Evolutionary conservation across 2,113 vertebrate species (phyloP), one percentile per base, ranked within the genome.

Genomic region (Andinoacara biseriatus): DNA sequence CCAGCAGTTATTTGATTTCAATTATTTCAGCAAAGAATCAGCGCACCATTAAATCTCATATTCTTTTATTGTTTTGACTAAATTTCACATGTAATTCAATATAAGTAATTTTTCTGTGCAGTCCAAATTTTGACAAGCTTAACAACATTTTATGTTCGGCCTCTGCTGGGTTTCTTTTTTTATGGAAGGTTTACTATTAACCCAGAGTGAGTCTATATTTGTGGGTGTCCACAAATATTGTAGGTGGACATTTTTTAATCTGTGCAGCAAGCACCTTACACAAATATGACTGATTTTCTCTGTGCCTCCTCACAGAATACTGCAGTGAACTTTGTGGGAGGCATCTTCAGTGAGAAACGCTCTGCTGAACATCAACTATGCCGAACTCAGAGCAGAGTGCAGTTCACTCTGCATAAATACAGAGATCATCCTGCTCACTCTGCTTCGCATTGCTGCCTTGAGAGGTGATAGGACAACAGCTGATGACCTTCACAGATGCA

Each of bases 271-370:
- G 76, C 10, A 79, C 63, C 62, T 78, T 11, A 29, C 58, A 80
- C 74, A 90, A 62, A 82, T 86, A 82, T 83, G 52, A 65, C 38
- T 76, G 76, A 76, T 83, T 89, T 72, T 87, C 63, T 80, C 11
- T 49, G 52, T 38, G 82, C 59, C 33, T 81, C 59, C 49, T 89
- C 17, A 43, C 63, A 83, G 63, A 85, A 75, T 22, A 72, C 86
- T 79, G 84, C 88, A 85, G 88, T 87, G 82, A 89, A 91, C 72
- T 84, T 84, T 75, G 87, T 86, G 86, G 85, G 88, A 81, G 87
- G 86, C 89, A 83, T 86, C 46, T 74, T 90, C 61, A 35, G 80
- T 61, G 81, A 74, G 78, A 87, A 78, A 87, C 3, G 77, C 80
- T 88, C 62, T 54, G 81, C 85, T 88, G 85, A 89, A 83, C 82